A percentile compares a stretch with the other conserved stretches of the same genome.
Conservation (phyloP, 2,797 vertebrate species). For the Takifugu ocellatus region DNA sequence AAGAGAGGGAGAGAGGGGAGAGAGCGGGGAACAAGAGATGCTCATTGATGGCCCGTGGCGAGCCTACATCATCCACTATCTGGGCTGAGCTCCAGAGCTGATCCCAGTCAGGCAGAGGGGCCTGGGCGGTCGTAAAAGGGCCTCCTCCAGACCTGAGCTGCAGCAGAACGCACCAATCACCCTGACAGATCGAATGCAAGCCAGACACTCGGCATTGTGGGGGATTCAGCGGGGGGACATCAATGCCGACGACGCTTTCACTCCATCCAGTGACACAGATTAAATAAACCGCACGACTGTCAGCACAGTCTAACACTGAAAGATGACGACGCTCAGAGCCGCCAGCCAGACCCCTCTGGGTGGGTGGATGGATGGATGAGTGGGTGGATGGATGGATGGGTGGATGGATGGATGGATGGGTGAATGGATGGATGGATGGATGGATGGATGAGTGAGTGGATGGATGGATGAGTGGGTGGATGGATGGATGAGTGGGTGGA, state of each 20-base stretch:
- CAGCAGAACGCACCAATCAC: constrained; percentile 54
- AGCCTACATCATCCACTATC: constrained; percentile 48
- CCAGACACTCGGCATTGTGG: constrained; percentile 31
- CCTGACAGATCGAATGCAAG: constrained; percentile 45
- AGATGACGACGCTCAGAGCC: constrained; percentile 20
- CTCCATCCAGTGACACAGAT: constrained; percentile 30
- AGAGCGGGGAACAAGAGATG: constrained; percentile 47
- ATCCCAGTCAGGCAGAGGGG: constrained; percentile 62
- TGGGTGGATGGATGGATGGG: constrained; percentile 10
- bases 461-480: constrained; percentile 21
- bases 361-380: constrained; percentile 6
- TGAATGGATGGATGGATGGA: constrained; percentile 19
- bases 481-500: constrained; percentile 8
- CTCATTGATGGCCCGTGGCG: constrained; percentile 63
- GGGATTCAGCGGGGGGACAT: constrained; percentile 4
- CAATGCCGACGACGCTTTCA: constrained; percentile 2
- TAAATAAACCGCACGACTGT: constrained; percentile 27
- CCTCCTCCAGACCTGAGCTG: constrained; percentile 35
- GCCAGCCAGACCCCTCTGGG: constrained; percentile 33
- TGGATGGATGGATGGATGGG: constrained; percentile 10
- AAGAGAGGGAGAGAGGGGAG: constrained; percentile 17
- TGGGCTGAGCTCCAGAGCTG: constrained; percentile 64
- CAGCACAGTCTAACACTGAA: constrained; percentile 17
- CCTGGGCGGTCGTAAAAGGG: constrained; percentile 29
- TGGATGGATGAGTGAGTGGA: constrained; percentile 17